These are phyloP conservation scores for Actinia tenebrosa DNA, from an alignment of 64 coral and sea anemone species.

Conservation along the genomic window DNA sequence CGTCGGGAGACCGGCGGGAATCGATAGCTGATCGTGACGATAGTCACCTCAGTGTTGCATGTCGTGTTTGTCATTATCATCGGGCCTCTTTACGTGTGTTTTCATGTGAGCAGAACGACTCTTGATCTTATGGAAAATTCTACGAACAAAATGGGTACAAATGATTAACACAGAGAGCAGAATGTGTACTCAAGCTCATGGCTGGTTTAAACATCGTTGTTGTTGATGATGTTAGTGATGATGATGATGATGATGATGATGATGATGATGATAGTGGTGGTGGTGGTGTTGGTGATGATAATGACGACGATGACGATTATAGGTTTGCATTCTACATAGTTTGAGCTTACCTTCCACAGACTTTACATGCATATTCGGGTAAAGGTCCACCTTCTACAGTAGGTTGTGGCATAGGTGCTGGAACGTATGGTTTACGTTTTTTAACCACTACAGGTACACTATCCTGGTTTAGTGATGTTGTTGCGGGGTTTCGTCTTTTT, in stretches of 20 bases:
- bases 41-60: slow-evolving; percentile 3
- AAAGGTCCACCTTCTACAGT: slow-evolving; percentile 60
- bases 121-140: slow-evolving; percentile 97
- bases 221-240: too few species aligned
- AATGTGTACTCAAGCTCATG: too few species aligned
- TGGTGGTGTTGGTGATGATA: too few species aligned
- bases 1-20: neutral
- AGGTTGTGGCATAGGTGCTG: slow-evolving; percentile 34
- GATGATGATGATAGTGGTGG: too few species aligned
- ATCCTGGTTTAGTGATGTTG: neutral
- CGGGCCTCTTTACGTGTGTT: slow-evolving; percentile 94
- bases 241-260: too few species aligned
- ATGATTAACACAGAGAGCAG: neutral
- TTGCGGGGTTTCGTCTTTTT: slow-evolving; percentile 53
- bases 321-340: too few species aligned
- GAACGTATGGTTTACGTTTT: slow-evolving; percentile 53
- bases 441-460: slow-evolving; percentile 21
- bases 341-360: slow-evolving; percentile 76
- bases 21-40: neutral
- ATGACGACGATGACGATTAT: too few species aligned
- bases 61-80: slow-evolving; percentile 54
- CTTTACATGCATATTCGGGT: slow-evolving; percentile 95
- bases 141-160: slow-evolving; percentile 6
- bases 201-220: too few species aligned
- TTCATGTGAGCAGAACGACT: slow-evolving; percentile 99